Conservation (phyloP, 2,113 vertebrate genomes). For the Dipodomys spectabilis region DNA sequence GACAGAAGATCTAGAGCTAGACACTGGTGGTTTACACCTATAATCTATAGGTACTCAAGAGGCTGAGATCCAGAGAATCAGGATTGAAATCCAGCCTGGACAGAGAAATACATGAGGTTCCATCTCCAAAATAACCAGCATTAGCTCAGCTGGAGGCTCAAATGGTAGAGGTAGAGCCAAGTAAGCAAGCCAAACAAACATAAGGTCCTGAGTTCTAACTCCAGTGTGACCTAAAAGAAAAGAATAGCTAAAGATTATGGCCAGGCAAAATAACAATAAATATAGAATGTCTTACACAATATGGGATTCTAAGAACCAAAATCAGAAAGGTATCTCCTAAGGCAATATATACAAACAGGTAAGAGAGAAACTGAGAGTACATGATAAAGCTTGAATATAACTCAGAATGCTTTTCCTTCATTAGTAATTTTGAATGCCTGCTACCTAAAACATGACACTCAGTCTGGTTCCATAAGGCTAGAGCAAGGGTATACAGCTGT, state of each 20-base stretch:
- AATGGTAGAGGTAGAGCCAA: too few relatives aligned
- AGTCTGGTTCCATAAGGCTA: not conserved
- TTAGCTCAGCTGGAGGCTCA: too few relatives aligned
- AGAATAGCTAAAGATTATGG: too few relatives aligned
- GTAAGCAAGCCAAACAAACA: too few relatives aligned
- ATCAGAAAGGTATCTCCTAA: not conserved
- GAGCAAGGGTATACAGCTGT: not conserved
- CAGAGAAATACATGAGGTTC: too few relatives aligned
- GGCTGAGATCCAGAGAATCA: not conserved
- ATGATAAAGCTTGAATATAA: slow-evolving; percentile 21
- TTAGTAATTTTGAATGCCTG: not conserved
- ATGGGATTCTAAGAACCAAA: not conserved
- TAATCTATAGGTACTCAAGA: not conserved
- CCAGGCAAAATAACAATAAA: slow-evolving; percentile 19
- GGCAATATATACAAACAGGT: not conserved
- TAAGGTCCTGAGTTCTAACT: too few relatives aligned
- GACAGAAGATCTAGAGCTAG: not conserved
- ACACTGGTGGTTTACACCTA: too few relatives aligned
- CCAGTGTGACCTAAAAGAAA: too few relatives aligned
- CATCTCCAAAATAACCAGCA: too few relatives aligned
- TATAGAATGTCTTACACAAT: not conserved
- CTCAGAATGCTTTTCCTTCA: slow-evolving; percentile 17
- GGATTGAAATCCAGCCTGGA: too few relatives aligned
- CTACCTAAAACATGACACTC: not conserved
- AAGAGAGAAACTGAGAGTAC: not conserved